A percentile compares a stretch with the other conserved stretches of the same genome.
Evolutionary conservation across 2,113 vertebrate genomes (phyloP).

Genomic region (Rallus limicola): DNA sequence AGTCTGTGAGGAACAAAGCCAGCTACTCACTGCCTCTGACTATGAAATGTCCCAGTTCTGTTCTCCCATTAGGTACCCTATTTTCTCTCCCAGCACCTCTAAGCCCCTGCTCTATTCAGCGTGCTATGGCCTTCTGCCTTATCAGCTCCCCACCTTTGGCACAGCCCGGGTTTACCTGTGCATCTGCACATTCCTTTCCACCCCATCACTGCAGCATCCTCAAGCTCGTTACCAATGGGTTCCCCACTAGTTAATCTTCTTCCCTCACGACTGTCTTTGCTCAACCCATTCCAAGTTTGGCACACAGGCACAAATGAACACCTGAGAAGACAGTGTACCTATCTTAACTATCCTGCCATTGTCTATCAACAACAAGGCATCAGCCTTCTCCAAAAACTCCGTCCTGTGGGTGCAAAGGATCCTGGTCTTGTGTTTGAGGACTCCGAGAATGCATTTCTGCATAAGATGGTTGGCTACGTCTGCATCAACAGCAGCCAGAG

Average conservation of each 20-base stretch:
- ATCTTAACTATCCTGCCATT: conserved; percentile 83
- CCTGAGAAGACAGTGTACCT: conserved; percentile 73
- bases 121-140: background rate
- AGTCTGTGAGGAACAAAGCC: background rate
- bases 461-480: conserved; percentile 93
- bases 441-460: conserved; percentile 86
- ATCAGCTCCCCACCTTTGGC: background rate
- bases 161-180: background rate
- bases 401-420: conserved; percentile 94
- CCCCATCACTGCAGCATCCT: background rate
- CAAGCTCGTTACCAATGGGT: background rate
- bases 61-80: background rate
- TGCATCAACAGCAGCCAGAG: conserved; percentile 91
- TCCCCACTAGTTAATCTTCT: background rate
- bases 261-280: background rate
- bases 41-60: background rate
- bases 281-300: background rate
- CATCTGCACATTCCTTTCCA: background rate
- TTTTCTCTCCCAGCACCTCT: background rate
- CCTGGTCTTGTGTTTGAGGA: conserved; percentile 86
- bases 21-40: background rate
- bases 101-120: background rate
- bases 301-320: background rate
- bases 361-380: conserved; percentile 88
- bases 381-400: conserved; percentile 86